A percentile compares a stretch with the other conserved stretches of the same genome.
Evolutionary conservation across 2,797 vertebrate genomes (phyloP).

Genomic region (Tarsius wallacei): DNA sequence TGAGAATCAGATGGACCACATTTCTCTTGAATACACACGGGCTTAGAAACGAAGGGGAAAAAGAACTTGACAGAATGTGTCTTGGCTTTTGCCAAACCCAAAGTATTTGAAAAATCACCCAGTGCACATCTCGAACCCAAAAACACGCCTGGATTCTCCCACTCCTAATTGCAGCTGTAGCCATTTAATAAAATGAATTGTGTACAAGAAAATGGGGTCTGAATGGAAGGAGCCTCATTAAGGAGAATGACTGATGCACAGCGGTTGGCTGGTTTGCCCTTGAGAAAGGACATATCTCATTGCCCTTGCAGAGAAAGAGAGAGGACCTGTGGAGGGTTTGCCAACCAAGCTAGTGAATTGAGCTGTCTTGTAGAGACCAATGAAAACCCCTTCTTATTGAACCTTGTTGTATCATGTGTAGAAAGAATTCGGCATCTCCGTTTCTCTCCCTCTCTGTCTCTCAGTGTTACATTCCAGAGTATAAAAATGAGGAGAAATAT

Average conservation of each 20-base stretch:
- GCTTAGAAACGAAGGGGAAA: slow-evolving; percentile 77
- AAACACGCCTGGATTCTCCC: slow-evolving; percentile 81
- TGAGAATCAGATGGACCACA: slow-evolving; percentile 87
- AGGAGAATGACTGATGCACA: background rate
- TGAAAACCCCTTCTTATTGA: slow-evolving; percentile 65
- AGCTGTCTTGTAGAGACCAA: slow-evolving; percentile 62
- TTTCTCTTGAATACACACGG: slow-evolving; percentile 85
- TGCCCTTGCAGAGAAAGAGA: background rate
- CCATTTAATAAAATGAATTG: slow-evolving; percentile 79
- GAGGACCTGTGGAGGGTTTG: background rate
- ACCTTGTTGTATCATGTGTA: slow-evolving; percentile 68
- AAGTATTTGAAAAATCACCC: slow-evolving; percentile 87
- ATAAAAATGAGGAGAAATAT: slow-evolving; percentile 79
- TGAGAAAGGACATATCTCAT: background rate
- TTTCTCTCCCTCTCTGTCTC: slow-evolving; percentile 51
- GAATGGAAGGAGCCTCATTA: slow-evolving; percentile 61
- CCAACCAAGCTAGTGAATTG: slow-evolving; percentile 31
- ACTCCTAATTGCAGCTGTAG: slow-evolving; percentile 84
- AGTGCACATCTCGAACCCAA: slow-evolving; percentile 86
- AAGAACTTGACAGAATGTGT: slow-evolving; percentile 85
- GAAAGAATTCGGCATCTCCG: slow-evolving; percentile 73
- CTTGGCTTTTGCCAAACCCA: slow-evolving; percentile 86
- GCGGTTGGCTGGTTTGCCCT: background rate
- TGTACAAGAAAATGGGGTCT: slow-evolving; percentile 77
- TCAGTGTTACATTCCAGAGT: slow-evolving; percentile 64